phyloP scores from a whole-genome alignment of 2,797 vertebrate species.

The Microctenopoma stevenorrisi region DNA sequence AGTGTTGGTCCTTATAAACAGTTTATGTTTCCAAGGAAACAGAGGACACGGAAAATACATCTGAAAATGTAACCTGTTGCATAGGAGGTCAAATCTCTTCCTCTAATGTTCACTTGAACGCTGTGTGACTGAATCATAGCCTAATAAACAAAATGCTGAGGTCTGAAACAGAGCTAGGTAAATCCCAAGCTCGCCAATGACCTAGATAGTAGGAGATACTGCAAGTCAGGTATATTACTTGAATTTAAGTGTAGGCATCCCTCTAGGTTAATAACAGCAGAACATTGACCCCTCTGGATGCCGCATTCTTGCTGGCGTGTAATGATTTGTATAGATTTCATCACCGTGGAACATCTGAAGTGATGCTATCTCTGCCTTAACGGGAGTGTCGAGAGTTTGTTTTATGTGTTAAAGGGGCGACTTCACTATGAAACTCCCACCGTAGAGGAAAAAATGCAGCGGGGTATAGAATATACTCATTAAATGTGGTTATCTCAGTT shows the following conservation, averaged over 20 bases:
- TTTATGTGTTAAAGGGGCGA: constrained; percentile 40
- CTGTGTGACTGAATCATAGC: constrained; percentile 4
- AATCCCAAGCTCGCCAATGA: constrained; percentile 1
- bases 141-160: background rate
- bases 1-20: constrained; percentile 24
- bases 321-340: constrained; percentile 39
- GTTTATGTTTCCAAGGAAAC: constrained; percentile 23
- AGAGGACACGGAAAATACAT: constrained; percentile 17
- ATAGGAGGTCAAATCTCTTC: constrained; percentile 15
- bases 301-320: background rate
- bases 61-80: constrained; percentile 21
- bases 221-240: background rate
- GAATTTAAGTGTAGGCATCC: background rate
- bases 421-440: constrained; percentile 47
- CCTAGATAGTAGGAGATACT: background rate
- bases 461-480: constrained; percentile 56
- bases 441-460: constrained; percentile 49
- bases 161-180: background rate
- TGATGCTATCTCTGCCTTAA: constrained; percentile 17
- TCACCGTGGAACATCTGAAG: constrained; percentile 12
- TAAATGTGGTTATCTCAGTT: constrained; percentile 58
- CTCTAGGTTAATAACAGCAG: constrained; percentile 1
- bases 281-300: background rate
- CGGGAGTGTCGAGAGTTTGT: constrained; percentile 31
- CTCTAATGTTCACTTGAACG: background rate